phyloP scores from a whole-genome alignment of 2,113 vertebrate species.

The Carollia perspicillata region DNA sequence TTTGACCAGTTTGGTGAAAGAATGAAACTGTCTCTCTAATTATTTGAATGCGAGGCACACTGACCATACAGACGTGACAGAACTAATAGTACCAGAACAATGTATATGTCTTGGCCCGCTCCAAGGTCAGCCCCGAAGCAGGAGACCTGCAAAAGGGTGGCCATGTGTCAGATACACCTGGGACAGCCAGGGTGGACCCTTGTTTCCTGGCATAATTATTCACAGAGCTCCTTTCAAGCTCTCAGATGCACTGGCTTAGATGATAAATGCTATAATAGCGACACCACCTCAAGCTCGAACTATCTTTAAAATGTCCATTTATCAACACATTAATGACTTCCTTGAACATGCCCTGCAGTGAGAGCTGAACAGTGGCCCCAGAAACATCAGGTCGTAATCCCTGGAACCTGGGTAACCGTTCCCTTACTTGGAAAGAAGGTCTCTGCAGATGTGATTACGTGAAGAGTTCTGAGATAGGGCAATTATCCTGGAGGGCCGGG shows the following conservation, averaged over 20 bases:
- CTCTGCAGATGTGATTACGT: neutral
- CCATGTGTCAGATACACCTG: neutral
- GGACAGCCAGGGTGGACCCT: neutral
- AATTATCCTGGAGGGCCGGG: neutral
- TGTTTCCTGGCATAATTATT: neutral
- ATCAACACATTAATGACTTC: neutral
- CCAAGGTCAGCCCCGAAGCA: neutral
- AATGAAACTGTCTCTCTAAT: neutral
- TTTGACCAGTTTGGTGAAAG: neutral
- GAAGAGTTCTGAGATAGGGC: neutral
- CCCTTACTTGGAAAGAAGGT: neutral
- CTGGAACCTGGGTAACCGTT: neutral
- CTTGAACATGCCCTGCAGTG: neutral
- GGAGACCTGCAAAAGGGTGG: neutral
- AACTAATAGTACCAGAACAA: neutral
- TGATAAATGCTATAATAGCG: neutral
- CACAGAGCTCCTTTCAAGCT: neutral
- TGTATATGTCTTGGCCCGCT: neutral
- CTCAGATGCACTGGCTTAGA: neutral
- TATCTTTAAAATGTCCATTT: neutral
- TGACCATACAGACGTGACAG: neutral
- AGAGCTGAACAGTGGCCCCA: neutral
- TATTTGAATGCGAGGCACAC: neutral
- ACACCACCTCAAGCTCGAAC: neutral
- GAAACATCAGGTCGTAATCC: neutral